Base-by-base conservation (phyloP, 2,113 vertebrate genomes). In the Puntigrus tetrazona region DNA sequence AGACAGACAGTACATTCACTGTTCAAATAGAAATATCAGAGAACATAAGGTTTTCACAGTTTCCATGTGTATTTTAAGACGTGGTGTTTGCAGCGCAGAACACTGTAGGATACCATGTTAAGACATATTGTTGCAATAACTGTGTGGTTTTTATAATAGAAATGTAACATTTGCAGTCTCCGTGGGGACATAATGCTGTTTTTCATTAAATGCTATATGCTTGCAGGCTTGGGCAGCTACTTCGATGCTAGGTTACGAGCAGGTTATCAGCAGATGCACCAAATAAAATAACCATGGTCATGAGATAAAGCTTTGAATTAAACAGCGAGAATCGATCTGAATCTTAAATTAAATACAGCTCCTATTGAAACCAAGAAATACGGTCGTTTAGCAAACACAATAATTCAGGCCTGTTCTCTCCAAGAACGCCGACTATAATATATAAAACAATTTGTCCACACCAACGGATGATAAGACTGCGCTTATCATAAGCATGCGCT, bases 1-100 rank as follows among this genome's bases (percentile, higher is more conserved):
- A 41, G 36, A 78, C 38, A 78, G 1, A 7, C 55, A 6, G 36
- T 27, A 29, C n/a, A 13, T 25, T 11, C 11, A 16, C 5, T 5
- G n/a, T 55, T 29, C n/a, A 63, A 25, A 78, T 63, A 43, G 43
- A 78, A 29, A 77, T 59, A 41, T 4, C 36, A 61, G 36, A 61
- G 7, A 59, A 38, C 22, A 78, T 20, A 41, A 78, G 76, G 55
- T 36, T 59, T 78, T 57, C 38, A 61, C 34, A 78, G 55, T 41
- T 78, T 43, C 36, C 55, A 78, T 78, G 55, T 79, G 55, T 43
- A 61, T 79, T 61, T 41, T 79, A 79, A 29, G 36, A 79, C n/a
- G 11, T 63, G 34, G 16, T 78, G 57, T 78, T 78, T 61, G 77
- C 43, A 55, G 34, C 29, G 55, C 36, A 63, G 55, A 79, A 61